Evolutionary conservation across 2,113 vertebrate species (phyloP).

Genomic region (Heterocephalus glaber): DNA sequence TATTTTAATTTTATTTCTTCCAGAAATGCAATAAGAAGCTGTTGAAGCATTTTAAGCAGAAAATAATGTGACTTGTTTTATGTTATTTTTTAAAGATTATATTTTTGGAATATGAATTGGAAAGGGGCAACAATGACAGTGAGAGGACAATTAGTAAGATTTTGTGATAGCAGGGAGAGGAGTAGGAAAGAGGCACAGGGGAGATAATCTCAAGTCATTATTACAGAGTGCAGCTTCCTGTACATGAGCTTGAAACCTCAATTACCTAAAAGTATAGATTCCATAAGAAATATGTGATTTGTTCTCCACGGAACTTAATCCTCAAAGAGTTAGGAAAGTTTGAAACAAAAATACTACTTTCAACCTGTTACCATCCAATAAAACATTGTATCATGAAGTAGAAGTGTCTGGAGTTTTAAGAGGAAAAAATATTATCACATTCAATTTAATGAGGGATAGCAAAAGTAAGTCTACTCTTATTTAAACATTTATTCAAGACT

Average conservation of each 20-base stretch:
- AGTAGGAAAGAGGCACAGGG: background rate
- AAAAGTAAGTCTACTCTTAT: constrained; percentile 17
- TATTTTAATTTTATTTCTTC: background rate
- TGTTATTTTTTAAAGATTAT: background rate
- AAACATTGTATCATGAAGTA: background rate
- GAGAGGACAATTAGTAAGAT: background rate
- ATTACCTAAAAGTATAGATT: background rate
- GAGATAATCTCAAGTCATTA: background rate
- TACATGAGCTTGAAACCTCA: background rate
- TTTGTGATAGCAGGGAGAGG: background rate
- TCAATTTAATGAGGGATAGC: background rate
- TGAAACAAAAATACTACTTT: constrained; percentile 3
- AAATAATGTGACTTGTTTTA: background rate
- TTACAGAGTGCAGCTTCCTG: background rate
- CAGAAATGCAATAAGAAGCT: background rate
- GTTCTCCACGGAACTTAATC: background rate
- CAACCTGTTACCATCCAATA: background rate
- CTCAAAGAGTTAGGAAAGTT: constrained; percentile 10
- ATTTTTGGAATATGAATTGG: background rate
- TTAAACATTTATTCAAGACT: background rate
- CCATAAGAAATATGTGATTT: background rate
- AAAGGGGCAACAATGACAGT: background rate
- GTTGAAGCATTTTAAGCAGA: background rate
- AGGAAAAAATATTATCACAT: background rate
- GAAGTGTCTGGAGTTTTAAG: constrained; percentile 27